phyloP scores from a whole-genome alignment of 2,797 vertebrate species.

The Bovichtus variegatus region DNA sequence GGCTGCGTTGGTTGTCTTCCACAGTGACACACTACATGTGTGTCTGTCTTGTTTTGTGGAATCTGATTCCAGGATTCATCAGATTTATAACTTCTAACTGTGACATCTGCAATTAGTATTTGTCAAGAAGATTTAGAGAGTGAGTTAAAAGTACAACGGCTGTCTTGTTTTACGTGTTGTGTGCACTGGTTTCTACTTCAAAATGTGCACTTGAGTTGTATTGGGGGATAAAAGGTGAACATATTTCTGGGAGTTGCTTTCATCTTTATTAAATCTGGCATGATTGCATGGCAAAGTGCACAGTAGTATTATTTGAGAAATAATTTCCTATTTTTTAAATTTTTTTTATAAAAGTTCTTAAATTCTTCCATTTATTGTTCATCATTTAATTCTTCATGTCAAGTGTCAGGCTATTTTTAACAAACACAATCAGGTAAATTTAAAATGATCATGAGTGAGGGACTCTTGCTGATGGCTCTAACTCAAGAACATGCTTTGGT shows the following conservation, averaged over 20 bases:
- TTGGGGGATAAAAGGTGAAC: not conserved
- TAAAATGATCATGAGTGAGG: not conserved
- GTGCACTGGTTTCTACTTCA: not conserved
- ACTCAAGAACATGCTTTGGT: slow-evolving; percentile 6
- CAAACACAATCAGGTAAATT: too few relatives aligned
- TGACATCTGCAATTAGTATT: not conserved
- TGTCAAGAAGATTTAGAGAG: not conserved
- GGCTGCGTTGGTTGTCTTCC: not conserved
- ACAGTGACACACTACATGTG: too few relatives aligned
- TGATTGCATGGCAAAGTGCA: too few relatives aligned
- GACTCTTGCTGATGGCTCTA: not conserved
- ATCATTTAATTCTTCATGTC: too few relatives aligned
- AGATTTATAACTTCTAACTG: not conserved
- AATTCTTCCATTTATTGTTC: too few relatives aligned
- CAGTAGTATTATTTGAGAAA: too few relatives aligned
- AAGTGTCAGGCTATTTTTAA: too few relatives aligned
- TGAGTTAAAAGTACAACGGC: not conserved
- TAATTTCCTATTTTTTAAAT: too few relatives aligned
- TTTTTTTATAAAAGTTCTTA: too few relatives aligned
- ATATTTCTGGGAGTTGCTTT: not conserved
- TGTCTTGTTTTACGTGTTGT: not conserved
- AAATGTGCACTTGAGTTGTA: not conserved
- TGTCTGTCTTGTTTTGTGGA: too few relatives aligned
- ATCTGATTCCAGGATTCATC: not conserved
- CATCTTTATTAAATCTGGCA: not conserved